Percentiles rank a stretch among this genome's conserved stretches.
Evolutionary conservation across 2,113 vertebrate genomes (phyloP).

Genomic region (Marmota flaviventris): DNA sequence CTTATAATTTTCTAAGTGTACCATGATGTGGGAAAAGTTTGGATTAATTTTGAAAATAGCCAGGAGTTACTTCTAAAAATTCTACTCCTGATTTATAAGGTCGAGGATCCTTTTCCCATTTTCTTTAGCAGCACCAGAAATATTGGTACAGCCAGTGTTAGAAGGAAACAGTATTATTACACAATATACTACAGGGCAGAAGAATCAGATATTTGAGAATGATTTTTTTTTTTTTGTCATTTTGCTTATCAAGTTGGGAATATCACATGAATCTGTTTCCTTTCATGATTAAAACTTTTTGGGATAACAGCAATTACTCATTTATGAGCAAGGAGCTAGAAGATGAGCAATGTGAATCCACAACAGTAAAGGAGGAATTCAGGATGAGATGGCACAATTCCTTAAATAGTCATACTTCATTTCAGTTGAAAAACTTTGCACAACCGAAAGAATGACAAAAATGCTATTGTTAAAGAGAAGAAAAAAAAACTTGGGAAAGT

Average conservation of each 20-base stretch:
- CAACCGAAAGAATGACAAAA: conserved; percentile 77
- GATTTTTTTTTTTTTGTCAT: conserved; percentile 43
- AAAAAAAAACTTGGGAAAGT: conserved; percentile 66
- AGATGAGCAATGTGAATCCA: conserved; percentile 21
- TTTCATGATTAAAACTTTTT: conserved; percentile 66
- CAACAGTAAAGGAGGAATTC: conserved; percentile 44
- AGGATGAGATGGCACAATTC: conserved; percentile 59
- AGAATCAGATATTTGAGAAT: conserved; percentile 61
- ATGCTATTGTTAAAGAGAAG: conserved; percentile 82
- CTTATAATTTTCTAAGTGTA: conserved; percentile 37
- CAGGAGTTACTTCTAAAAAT: conserved; percentile 13
- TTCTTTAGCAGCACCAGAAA: conserved; percentile 41
- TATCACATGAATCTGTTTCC: conserved; percentile 64
- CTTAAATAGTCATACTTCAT: conserved; percentile 73
- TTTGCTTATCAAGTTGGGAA: conserved; percentile 68
- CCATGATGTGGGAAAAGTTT: background rate
- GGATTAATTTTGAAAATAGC: conserved; percentile 36
- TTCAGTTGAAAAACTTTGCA: conserved; percentile 77
- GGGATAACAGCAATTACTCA: conserved; percentile 65
- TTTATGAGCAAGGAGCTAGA: conserved; percentile 69
- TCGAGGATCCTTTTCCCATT: background rate
- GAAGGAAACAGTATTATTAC: conserved; percentile 24
- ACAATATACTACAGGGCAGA: conserved; percentile 37
- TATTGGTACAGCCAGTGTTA: background rate
- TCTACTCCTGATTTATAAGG: background rate